These are phyloP conservation scores for Plectropomus leopardus DNA, from an alignment of 2,113 vertebrate genomes.

Conservation along the genomic window DNA sequence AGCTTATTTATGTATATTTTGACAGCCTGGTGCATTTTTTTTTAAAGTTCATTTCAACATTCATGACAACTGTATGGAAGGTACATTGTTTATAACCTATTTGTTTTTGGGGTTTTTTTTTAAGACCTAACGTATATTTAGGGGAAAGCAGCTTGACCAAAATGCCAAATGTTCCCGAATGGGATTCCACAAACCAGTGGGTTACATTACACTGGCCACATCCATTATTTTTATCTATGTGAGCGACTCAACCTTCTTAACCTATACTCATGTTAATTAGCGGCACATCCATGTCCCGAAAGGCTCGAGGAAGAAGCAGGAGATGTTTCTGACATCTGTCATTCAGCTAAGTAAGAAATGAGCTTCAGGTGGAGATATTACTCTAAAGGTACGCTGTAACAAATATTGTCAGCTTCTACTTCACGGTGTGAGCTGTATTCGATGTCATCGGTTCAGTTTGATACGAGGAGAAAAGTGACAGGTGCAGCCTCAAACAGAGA, in stretches of 20 bases:
- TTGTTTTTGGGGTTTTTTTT: too few species aligned
- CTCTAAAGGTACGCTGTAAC: neutral
- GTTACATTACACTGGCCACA: too few species aligned
- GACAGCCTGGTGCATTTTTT: too few species aligned
- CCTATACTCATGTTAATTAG: neutral
- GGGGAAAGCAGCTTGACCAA: too few species aligned
- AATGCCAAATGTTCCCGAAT: too few species aligned
- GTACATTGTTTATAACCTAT: too few species aligned
- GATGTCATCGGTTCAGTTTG: neutral
- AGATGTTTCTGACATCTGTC: neutral
- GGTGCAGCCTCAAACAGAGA: conserved; percentile 3
- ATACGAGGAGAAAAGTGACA: neutral
- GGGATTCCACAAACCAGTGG: too few species aligned
- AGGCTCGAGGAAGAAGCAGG: conserved; percentile 3
- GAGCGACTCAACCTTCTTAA: neutral
- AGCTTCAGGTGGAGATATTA: neutral
- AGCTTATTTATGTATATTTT: too few species aligned
- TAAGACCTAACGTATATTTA: too few species aligned
- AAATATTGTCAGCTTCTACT: neutral
- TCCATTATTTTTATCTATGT: too few species aligned
- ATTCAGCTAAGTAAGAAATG: neutral
- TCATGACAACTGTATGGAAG: too few species aligned
- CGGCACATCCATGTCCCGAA: conserved; percentile 3
- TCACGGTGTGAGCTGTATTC: neutral
- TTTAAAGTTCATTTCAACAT: too few species aligned